These are phyloP conservation scores for Podabrus alpinus DNA, from an alignment of 2,888 invertebrate species.

Conservation along the genomic window DNA sequence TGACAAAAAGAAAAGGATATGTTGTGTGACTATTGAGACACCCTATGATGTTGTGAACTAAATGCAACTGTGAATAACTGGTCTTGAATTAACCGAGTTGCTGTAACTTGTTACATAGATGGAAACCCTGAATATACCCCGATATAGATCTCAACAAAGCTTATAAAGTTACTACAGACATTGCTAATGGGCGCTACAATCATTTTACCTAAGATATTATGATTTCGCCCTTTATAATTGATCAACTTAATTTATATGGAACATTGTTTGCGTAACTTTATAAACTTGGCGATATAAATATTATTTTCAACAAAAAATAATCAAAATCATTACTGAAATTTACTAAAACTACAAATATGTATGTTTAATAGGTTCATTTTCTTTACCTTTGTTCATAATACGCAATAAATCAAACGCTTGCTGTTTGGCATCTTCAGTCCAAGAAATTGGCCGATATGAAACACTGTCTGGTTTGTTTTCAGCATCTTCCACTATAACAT, in stretches of 20 bases:
- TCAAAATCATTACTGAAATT: neutral
- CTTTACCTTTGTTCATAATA: slow-evolving; percentile 44
- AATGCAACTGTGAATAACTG: too few relatives aligned
- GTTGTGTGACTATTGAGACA: too few relatives aligned
- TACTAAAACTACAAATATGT: slow-evolving; percentile 42
- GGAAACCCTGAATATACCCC: neutral
- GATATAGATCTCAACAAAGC: neutral
- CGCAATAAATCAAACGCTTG: slow-evolving; percentile 51
- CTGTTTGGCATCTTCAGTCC: slow-evolving; percentile 51
- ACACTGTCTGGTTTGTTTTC: neutral
- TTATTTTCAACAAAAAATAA: neutral
- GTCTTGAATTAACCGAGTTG: too few relatives aligned
- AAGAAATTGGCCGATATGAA: slow-evolving; percentile 39
- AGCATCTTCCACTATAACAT: neutral
- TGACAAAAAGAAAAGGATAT: too few relatives aligned
- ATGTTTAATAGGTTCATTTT: slow-evolving; percentile 43
- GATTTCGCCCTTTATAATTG: too few relatives aligned
- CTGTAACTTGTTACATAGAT: neutral
- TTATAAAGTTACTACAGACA: neutral
- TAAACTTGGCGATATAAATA: neutral
- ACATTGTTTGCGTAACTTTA: neutral
- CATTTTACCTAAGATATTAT: too few relatives aligned
- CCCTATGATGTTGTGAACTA: too few relatives aligned
- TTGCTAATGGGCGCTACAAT: too few relatives aligned
- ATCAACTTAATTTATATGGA: neutral